Percentiles rank a stretch among this genome's conserved stretches.
Evolutionary conservation across 2,113 vertebrate genomes (phyloP).

Genomic region (Mesembrinibis cayennensis): DNA sequence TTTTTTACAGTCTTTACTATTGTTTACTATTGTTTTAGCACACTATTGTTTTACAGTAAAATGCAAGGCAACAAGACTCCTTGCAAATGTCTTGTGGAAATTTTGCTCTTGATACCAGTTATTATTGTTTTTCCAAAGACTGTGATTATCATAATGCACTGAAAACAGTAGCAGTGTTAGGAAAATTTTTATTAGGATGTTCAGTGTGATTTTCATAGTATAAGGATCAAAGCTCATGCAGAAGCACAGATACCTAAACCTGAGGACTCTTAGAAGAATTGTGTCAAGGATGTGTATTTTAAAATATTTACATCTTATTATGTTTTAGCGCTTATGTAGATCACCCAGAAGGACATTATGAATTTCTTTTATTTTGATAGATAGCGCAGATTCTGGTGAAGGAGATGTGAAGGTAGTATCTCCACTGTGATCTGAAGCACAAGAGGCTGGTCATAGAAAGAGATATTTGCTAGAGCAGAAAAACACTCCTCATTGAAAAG

Average conservation of each 20-base stretch:
- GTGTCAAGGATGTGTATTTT: neutral
- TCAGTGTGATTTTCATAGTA: neutral
- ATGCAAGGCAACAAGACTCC: neutral
- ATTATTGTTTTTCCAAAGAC: neutral
- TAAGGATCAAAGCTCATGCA: neutral
- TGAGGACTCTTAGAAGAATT: neutral
- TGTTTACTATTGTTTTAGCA: neutral
- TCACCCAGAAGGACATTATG: accelerated
- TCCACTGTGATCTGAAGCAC: neutral
- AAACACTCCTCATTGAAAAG: neutral
- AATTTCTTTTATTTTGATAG: neutral
- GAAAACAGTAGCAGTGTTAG: neutral
- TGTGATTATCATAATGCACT: neutral
- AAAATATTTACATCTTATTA: neutral
- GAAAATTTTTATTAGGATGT: neutral
- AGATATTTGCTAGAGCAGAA: neutral
- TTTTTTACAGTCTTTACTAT: neutral
- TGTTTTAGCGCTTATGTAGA: neutral
- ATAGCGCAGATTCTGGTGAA: neutral
- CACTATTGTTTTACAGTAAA: neutral
- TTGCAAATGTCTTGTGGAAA: neutral
- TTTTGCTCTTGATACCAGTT: neutral
- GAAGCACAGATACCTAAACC: neutral
- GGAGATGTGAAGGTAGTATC: neutral
- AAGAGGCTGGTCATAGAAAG: neutral